phyloP scores from a whole-genome alignment of 2,113 vertebrate genomes.

The Regulus satrapa region DNA sequence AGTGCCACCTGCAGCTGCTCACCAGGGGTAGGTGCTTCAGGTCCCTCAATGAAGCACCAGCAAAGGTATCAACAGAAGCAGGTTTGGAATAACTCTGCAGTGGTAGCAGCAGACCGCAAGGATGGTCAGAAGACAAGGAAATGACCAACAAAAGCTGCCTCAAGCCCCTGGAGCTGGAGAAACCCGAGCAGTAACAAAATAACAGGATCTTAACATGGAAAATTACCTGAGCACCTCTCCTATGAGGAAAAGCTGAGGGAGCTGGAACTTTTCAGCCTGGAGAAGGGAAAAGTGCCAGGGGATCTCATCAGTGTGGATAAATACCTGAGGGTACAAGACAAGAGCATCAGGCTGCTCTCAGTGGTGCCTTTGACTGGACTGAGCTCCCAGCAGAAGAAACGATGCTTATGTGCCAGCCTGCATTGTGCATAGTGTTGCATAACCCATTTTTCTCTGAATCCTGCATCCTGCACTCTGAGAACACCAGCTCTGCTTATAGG shows the following conservation, averaged over 20 bases:
- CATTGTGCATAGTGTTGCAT: not conserved
- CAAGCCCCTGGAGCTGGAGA: not conserved
- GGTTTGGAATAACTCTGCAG: not conserved
- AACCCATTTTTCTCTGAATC: not conserved
- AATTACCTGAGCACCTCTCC: not conserved
- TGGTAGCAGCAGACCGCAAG: not conserved
- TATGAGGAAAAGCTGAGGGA: not conserved
- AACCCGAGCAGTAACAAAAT: not conserved
- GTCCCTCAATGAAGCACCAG: not conserved
- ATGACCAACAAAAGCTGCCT: not conserved
- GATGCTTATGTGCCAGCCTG: not conserved
- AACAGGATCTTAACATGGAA: not conserved
- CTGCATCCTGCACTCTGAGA: not conserved
- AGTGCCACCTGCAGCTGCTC: not conserved
- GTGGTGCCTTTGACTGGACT: not conserved
- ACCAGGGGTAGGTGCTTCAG: too few relatives aligned
- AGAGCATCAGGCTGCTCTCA: not conserved
- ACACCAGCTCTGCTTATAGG: not conserved
- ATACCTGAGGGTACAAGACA: too few relatives aligned
- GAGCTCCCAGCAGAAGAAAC: not conserved
- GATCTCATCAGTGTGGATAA: not conserved
- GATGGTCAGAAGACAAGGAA: not conserved
- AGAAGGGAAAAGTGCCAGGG: not conserved
- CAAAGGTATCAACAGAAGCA: not conserved
- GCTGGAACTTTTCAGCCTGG: not conserved